phyloP scores from a whole-genome alignment of 1,140 invertebrate genomes.

The Pogonus chalceus region DNA sequence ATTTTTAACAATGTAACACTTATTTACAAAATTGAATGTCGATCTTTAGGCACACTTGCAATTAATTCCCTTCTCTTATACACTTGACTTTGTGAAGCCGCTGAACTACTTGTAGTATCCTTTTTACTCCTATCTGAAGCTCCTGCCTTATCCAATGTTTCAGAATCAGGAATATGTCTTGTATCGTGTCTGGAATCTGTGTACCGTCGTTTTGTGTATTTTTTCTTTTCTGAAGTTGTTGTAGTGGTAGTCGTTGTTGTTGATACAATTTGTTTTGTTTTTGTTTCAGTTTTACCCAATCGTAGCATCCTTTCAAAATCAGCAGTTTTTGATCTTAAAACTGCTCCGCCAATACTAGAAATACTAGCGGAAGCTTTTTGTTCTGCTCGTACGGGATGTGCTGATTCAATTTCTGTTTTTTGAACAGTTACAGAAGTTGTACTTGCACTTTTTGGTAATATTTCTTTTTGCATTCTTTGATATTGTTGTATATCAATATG shows the following conservation, averaged over 20 bases:
- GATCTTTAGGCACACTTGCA: conserved; percentile 53
- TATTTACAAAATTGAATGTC: background rate
- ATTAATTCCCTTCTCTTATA: conserved; percentile 75
- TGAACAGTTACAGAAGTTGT: conserved; percentile 13
- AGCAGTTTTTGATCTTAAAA: conserved; percentile 54
- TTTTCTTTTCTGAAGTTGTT: conserved; percentile 41
- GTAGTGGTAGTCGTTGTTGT: conserved; percentile 22
- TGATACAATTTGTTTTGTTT: conserved; percentile 24
- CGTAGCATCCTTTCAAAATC: conserved; percentile 53
- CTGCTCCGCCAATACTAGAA: conserved; percentile 53
- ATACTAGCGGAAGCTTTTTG: conserved; percentile 46
- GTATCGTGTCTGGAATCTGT: conserved; percentile 51
- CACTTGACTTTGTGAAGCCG: conserved; percentile 36
- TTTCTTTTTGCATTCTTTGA: conserved; percentile 17
- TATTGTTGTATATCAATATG: background rate
- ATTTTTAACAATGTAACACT: background rate
- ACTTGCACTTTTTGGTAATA: conserved; percentile 21
- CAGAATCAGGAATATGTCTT: conserved; percentile 46
- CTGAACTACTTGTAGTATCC: conserved; percentile 20
- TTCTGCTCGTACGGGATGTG: conserved; percentile 32
- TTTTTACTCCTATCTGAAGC: conserved; percentile 10
- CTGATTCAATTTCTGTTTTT: conserved; percentile 17
- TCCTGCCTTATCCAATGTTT: conserved; percentile 33
- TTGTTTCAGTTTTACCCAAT: conserved; percentile 18
- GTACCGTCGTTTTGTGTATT: conserved; percentile 51